These are phyloP conservation scores for Nyctereutes procyonoides DNA, from an alignment of 2,113 vertebrate genomes.

Conservation along the genomic window DNA sequence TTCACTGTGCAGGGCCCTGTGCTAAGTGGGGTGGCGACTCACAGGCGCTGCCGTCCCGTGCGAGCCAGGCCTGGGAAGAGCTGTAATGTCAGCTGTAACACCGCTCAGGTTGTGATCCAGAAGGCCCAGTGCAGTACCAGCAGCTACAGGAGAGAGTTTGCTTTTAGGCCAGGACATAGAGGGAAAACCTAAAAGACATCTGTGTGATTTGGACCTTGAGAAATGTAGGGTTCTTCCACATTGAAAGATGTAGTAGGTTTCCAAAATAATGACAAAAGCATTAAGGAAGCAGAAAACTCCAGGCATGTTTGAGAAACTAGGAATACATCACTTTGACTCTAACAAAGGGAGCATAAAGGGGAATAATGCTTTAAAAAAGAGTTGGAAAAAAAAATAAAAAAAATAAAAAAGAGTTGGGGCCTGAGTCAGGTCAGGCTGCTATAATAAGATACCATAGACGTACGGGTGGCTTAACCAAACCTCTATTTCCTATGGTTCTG, in stretches of 20 bases:
- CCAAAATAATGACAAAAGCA: conserved; percentile 1
- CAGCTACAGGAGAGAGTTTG: neutral
- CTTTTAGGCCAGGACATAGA: neutral
- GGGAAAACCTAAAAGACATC: neutral
- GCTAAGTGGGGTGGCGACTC: neutral
- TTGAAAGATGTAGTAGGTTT: neutral
- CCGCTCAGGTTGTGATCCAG: neutral
- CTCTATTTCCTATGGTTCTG: neutral
- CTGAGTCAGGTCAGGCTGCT: neutral
- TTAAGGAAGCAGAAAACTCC: neutral
- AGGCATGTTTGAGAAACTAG: neutral
- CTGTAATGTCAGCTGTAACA: neutral
- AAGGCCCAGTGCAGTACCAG: neutral
- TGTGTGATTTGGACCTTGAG: neutral
- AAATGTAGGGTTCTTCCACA: neutral
- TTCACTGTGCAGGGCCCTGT: neutral
- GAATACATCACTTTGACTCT: neutral
- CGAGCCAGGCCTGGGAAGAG: neutral
- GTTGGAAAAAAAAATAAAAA: neutral
- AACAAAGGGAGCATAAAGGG: neutral
- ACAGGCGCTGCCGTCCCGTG: neutral
- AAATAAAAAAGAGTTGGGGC: neutral
- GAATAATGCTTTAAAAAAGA: neutral
- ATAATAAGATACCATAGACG: neutral
- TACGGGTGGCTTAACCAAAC: neutral